Percentiles rank a stretch among this genome's conserved stretches.
Conservation (phyloP, 2,113 vertebrate genomes). For the Mormyrus lacerda region DNA sequence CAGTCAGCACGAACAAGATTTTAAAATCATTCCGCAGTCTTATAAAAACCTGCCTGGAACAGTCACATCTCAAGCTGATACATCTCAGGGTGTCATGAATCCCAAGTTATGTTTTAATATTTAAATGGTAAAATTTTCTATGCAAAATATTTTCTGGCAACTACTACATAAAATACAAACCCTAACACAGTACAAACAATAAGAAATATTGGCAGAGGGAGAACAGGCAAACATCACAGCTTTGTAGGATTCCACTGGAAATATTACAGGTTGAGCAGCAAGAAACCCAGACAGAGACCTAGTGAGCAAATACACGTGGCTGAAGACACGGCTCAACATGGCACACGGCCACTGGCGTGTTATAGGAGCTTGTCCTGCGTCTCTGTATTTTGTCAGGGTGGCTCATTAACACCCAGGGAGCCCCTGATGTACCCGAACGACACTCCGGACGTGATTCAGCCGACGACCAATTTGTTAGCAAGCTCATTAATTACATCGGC, state of each 20-base stretch:
- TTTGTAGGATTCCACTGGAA: neutral
- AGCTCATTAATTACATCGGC: neutral
- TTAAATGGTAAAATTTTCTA: neutral
- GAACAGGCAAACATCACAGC: neutral
- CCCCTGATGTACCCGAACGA: neutral
- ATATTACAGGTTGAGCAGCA: neutral
- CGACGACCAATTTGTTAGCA: neutral
- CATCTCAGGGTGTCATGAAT: neutral
- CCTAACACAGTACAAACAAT: neutral
- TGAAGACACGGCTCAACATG: neutral
- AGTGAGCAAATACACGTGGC: neutral
- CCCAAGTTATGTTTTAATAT: neutral
- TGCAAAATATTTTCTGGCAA: neutral
- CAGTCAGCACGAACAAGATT: neutral
- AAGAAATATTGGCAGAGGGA: neutral
- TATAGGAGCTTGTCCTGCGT: neutral
- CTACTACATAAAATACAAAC: neutral
- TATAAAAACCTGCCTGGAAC: neutral
- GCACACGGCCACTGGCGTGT: neutral
- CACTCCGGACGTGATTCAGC: neutral
- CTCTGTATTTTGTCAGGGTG: neutral
- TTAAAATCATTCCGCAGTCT: neutral
- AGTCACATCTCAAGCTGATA: neutral
- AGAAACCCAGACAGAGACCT: neutral
- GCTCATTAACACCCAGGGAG: neutral